A percentile compares a stretch with the other conserved stretches of the same genome.
Conservation (phyloP, 2,888 invertebrate genomes). For the Pteria penguin region DNA sequence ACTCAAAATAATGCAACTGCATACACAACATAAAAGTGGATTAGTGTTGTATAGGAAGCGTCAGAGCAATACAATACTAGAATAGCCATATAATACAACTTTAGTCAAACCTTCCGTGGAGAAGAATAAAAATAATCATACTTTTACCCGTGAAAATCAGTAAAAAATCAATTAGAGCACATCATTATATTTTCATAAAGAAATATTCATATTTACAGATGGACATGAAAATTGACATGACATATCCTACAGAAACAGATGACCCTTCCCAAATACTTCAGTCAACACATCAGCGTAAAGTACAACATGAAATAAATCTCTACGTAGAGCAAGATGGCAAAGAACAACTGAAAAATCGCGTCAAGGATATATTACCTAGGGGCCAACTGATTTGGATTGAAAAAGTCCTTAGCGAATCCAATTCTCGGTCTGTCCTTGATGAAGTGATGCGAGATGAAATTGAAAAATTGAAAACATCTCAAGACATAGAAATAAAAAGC, state of each 20-base stretch:
- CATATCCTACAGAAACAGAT: constrained; percentile 40
- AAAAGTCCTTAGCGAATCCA: not conserved
- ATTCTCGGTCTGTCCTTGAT: constrained; percentile 29
- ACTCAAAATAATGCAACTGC: no score
- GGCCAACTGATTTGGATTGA: not conserved
- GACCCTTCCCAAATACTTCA: constrained; percentile 53
- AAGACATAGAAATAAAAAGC: constrained; percentile 16
- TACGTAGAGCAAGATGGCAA: constrained; percentile 39
- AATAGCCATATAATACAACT: no score
- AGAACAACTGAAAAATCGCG: constrained; percentile 18
- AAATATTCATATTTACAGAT: no score
- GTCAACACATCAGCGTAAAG: constrained; percentile 47
- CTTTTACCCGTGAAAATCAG: no score
- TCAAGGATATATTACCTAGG: constrained; percentile 37
- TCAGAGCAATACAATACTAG: no score
- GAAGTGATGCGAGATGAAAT: constrained; percentile 44
- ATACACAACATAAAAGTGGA: no score
- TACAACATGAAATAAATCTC: constrained; percentile 48
- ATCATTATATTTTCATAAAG: no score
- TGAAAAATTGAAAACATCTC: constrained; percentile 22
- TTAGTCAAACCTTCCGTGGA: no score
- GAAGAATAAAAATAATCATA: no score
- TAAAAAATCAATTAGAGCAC: no score
- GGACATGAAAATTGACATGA: constrained; percentile 49
- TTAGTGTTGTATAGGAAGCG: no score